Evolutionary conservation across 2,113 vertebrate genomes (phyloP), one percentile per base, ranked within the genome.

Genomic region (Calyptommatus sinebrachiatus): DNA sequence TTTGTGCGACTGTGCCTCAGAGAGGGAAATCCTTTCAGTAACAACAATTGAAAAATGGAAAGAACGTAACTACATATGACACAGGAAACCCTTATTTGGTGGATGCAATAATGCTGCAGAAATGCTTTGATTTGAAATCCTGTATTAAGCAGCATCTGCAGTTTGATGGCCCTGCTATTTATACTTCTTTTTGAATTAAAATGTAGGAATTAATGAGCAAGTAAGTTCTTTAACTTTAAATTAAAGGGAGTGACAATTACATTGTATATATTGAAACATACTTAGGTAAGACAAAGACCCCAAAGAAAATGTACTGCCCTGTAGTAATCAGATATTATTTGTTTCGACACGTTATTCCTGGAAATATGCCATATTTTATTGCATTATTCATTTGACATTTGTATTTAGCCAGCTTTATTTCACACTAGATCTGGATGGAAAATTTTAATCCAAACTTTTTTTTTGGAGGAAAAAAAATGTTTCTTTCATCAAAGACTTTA

Each of bases 401-500:
- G 77, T 81, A 69, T 75, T 75, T 75, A 70, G 72, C 65, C 28
- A 67, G 71, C 63, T 67, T 28, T 69, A 63, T 65, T 29, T 68
- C 66, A 69, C 50, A 69, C 53, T 61, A 71, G 57, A 62, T 79
- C 35, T 46, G 57, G 68, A 62, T 48, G 20, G 77, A 79, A 63
- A 29, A 22, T 79, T 71, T 71, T 63, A 29, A 35, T 71, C n/a
- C 68, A 71, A 48, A 71, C 57, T 71, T 71, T 29, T 63, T 46
- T 62, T 62, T 62, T 16, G 62, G 31, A 20, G 31, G 0, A 45
- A 2, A 7, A 16, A 46, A 62, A 24, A 10, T 46, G 26, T 24
- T 79, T 71, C 57, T 79, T 79, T 79, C n/a, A 79, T 79, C 68
- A 71, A 57, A 71, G 71, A 62, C 86, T 79, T 85, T 89, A 86